Percentiles rank a stretch among this genome's conserved stretches.
Conservation (phyloP, 1,140 invertebrate genomes). For the Philopotamus ludificatus region DNA sequence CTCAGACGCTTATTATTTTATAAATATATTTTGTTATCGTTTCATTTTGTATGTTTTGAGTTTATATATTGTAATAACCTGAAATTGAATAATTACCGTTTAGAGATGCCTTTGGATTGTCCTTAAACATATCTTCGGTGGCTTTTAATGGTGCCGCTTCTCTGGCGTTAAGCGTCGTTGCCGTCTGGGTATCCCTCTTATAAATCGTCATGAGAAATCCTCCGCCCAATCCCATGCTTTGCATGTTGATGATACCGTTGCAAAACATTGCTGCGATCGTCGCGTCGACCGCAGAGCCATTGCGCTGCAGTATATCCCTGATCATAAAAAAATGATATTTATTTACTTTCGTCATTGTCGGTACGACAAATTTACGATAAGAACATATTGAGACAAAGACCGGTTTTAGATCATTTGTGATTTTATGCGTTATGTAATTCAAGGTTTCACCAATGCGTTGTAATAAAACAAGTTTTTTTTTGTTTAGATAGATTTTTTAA, state of each 20-base stretch:
- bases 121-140: constrained; percentile 67
- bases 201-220: constrained; percentile 86
- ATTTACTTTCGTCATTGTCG: too few relatives aligned
- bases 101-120: constrained; percentile 52
- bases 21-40: not conserved
- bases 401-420: too few relatives aligned
- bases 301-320: constrained; percentile 71
- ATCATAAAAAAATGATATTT: constrained; percentile 38
- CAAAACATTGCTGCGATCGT: constrained; percentile 82
- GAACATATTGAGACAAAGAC: too few relatives aligned
- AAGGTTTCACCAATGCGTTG: too few relatives aligned
- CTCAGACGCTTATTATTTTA: not conserved
- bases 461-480: too few relatives aligned
- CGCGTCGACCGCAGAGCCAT: constrained; percentile 87
- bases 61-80: not conserved
- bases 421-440: too few relatives aligned
- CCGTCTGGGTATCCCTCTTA: constrained; percentile 60
- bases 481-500: too few relatives aligned
- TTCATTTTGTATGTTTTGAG: not conserved
- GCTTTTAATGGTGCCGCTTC: constrained; percentile 74
- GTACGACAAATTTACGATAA: too few relatives aligned
- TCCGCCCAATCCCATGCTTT: constrained; percentile 87
- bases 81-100: constrained; percentile 35
- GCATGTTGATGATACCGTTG: constrained; percentile 79
- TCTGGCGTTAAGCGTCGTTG: constrained; percentile 74